Evolutionary conservation across 1,140 invertebrate species (phyloP).

Genomic region (Vanessa tameamea): DNA sequence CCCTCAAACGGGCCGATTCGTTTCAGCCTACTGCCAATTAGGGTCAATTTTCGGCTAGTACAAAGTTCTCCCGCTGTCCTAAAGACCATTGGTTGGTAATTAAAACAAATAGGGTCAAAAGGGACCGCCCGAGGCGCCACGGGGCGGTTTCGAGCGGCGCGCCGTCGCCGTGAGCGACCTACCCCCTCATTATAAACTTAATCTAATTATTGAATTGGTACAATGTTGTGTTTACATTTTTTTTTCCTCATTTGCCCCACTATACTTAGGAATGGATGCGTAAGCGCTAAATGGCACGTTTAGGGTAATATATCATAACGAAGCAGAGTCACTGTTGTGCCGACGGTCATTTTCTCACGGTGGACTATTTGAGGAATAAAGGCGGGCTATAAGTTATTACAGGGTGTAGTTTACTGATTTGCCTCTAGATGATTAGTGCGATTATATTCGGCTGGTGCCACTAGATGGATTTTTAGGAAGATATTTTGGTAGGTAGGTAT

Average conservation of each 20-base stretch:
- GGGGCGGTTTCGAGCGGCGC: conserved; percentile 65
- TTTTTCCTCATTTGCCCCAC: conserved; percentile 77
- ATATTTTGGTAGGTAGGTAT: not conserved
- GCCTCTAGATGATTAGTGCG: conserved; percentile 68
- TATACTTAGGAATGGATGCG: conserved; percentile 76
- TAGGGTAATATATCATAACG: conserved; percentile 75
- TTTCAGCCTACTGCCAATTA: conserved; percentile 69
- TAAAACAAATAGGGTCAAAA: conserved; percentile 80
- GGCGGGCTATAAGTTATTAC: conserved; percentile 55
- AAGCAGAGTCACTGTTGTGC: conserved; percentile 67
- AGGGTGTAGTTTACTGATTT: conserved; percentile 55
- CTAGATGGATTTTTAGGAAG: conserved; percentile 29
- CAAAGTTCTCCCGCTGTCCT: conserved; percentile 70
- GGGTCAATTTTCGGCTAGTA: conserved; percentile 72
- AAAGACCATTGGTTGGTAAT: conserved; percentile 75
- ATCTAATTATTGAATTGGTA: conserved; percentile 81
- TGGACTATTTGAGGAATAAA: conserved; percentile 36
- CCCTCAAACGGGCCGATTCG: conserved; percentile 25
- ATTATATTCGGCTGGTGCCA: conserved; percentile 55
- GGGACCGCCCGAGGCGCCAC: conserved; percentile 71
- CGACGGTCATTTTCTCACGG: conserved; percentile 71
- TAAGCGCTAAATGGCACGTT: conserved; percentile 80
- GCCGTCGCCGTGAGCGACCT: conserved; percentile 65
- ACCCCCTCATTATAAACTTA: conserved; percentile 78
- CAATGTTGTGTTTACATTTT: conserved; percentile 80